Percentiles rank a stretch among this genome's conserved stretches.
These are phyloP conservation scores for Synchiropus splendidus DNA, from an alignment of 2,113 vertebrate genomes.

Conservation along the genomic window DNA sequence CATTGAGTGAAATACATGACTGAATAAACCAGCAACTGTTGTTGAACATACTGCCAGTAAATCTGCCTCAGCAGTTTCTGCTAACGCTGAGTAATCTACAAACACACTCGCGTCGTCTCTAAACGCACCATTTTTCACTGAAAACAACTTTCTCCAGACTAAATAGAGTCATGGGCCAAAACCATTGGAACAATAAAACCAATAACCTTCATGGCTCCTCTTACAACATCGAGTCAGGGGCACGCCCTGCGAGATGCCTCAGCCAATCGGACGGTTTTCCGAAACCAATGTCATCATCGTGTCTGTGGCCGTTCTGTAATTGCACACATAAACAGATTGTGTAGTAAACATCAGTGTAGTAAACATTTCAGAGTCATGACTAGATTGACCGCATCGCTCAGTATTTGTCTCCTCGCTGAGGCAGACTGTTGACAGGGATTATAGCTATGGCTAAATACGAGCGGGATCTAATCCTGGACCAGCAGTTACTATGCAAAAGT, in stretches of 20 bases:
- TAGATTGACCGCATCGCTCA: conserved; percentile 22
- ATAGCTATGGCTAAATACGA: conserved; percentile 34
- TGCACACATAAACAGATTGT: conserved; percentile 5
- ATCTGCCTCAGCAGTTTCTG: neutral
- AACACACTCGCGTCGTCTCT: conserved; percentile 2
- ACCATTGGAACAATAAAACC: neutral
- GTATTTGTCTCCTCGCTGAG: conserved; percentile 24
- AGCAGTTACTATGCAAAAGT: conserved; percentile 26
- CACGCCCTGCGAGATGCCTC: neutral
- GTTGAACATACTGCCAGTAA: too few relatives aligned
- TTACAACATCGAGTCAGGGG: neutral
- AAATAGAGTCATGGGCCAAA: conserved; percentile 7
- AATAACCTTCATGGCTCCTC: conserved; percentile 1
- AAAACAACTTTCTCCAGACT: conserved; percentile 2
- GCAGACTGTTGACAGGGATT: conserved; percentile 41
- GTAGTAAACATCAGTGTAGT: too few relatives aligned
- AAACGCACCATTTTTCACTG: neutral
- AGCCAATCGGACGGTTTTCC: conserved; percentile 9
- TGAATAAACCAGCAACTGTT: too few relatives aligned
- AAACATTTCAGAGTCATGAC: conserved; percentile 13
- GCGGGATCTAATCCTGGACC: conserved; percentile 40
- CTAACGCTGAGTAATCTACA: neutral
- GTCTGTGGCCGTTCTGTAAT: conserved; percentile 14
- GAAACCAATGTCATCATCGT: conserved; percentile 4
- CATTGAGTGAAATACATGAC: too few relatives aligned